Evolutionary conservation across 2,113 vertebrate species (phyloP).

Genomic region (Hydrochoerus hydrochaeris): DNA sequence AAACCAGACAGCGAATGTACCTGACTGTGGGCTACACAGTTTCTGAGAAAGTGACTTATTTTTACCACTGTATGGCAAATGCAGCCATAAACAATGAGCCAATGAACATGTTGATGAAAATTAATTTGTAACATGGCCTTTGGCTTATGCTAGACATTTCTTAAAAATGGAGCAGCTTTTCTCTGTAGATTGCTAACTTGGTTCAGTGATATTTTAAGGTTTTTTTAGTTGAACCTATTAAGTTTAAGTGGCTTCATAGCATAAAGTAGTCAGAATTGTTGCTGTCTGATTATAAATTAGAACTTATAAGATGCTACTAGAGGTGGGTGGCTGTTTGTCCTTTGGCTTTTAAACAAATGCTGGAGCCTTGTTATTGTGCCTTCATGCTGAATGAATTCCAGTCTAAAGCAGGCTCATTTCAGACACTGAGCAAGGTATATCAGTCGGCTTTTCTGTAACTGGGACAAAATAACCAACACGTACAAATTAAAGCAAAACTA

Average conservation of each 20-base stretch:
- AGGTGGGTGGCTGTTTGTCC: background rate
- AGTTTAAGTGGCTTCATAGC: background rate
- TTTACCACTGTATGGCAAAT: background rate
- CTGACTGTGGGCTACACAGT: background rate
- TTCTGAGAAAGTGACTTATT: background rate
- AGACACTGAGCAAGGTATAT: background rate
- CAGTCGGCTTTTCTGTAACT: background rate
- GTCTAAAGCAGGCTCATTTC: background rate
- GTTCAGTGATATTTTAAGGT: background rate
- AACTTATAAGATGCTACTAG: background rate
- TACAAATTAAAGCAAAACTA: background rate
- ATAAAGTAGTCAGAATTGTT: background rate
- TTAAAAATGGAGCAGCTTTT: background rate
- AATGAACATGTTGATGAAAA: background rate
- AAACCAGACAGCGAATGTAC: background rate
- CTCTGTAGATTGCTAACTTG: background rate
- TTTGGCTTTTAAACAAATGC: slow-evolving; percentile 21
- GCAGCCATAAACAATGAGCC: background rate
- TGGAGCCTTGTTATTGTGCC: background rate
- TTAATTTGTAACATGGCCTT: background rate
- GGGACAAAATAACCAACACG: background rate
- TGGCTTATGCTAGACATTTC: background rate
- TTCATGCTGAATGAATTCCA: background rate
- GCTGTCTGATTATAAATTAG: slow-evolving; percentile 42
- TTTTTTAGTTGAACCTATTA: background rate